Conservation (phyloP, 2,113 vertebrate species). For the Sphaerodactylus townsendi region DNA sequence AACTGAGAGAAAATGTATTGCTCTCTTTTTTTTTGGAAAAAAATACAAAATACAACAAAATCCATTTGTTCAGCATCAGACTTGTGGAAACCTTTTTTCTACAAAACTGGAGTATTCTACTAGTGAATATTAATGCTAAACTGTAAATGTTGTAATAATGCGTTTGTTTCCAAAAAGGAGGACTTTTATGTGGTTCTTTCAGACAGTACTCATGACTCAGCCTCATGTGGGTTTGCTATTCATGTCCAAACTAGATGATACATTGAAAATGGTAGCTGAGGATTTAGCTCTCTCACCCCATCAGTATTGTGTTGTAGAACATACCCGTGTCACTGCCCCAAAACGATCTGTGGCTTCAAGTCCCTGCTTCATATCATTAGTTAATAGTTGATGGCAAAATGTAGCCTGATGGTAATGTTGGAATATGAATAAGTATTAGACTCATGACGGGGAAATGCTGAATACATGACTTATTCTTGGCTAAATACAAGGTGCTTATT, state of each 20-base stretch:
- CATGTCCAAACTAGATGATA: background rate
- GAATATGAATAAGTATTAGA: background rate
- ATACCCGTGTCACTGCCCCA: background rate
- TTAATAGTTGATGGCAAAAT: background rate
- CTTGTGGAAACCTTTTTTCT: constrained; percentile 60
- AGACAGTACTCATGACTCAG: constrained; percentile 20
- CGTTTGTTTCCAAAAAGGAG: background rate
- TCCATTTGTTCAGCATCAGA: constrained; percentile 77
- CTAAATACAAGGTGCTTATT: too few relatives aligned
- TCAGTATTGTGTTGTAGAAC: background rate
- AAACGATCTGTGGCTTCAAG: background rate
- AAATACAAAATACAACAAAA: too few relatives aligned
- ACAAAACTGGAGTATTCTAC: constrained; percentile 52
- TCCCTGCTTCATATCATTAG: background rate
- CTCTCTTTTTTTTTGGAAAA: constrained; percentile 61
- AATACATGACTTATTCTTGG: background rate
- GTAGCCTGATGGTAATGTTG: background rate
- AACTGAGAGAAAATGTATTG: constrained; percentile 83
- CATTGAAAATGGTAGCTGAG: background rate
- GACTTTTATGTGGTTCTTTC: constrained; percentile 26
- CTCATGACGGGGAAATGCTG: background rate
- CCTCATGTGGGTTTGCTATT: background rate
- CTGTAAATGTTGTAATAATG: constrained; percentile 31
- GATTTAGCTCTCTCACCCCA: background rate
- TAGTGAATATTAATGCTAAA: constrained; percentile 57